Percentiles rank a stretch among this genome's conserved stretches.
These are phyloP conservation scores for Thymelicus acteon DNA, from an alignment of 2,888 invertebrate genomes.

Conservation along the genomic window DNA sequence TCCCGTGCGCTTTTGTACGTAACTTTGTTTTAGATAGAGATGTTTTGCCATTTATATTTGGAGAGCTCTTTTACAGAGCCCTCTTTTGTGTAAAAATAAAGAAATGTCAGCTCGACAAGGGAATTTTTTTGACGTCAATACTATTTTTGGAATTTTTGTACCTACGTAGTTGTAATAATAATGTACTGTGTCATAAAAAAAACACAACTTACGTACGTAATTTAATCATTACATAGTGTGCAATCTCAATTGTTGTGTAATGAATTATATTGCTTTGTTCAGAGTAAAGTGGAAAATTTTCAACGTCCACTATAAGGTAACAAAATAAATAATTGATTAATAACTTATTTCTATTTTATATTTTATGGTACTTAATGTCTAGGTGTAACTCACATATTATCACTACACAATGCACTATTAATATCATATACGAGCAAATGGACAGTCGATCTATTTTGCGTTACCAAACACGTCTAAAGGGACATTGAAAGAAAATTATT, in stretches of 20 bases:
- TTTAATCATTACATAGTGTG: neutral
- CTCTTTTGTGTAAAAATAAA: slow-evolving; percentile 20
- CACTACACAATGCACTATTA: no score
- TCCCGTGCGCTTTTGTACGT: slow-evolving; percentile 28
- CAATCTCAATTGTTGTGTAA: neutral
- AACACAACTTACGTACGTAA: no score
- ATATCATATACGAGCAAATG: no score
- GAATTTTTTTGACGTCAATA: no score
- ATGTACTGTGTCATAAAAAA: no score
- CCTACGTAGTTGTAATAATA: no score
- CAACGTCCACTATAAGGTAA: neutral
- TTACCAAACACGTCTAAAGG: no score
- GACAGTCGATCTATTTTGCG: no score
- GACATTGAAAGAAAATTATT: no score
- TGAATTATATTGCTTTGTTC: neutral
- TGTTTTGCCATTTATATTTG: slow-evolving; percentile 24
- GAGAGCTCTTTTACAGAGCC: slow-evolving; percentile 22
- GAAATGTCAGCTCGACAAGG: neutral
- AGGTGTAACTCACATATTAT: no score
- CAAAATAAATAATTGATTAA: neutral
- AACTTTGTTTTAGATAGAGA: slow-evolving; percentile 38
- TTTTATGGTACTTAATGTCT: no score
- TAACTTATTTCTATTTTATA: neutral
- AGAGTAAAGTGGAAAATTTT: neutral
- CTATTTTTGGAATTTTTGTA: no score